These are phyloP conservation scores for Muscina levida DNA, from an alignment of 2,888 invertebrate species.

Conservation along the genomic window DNA sequence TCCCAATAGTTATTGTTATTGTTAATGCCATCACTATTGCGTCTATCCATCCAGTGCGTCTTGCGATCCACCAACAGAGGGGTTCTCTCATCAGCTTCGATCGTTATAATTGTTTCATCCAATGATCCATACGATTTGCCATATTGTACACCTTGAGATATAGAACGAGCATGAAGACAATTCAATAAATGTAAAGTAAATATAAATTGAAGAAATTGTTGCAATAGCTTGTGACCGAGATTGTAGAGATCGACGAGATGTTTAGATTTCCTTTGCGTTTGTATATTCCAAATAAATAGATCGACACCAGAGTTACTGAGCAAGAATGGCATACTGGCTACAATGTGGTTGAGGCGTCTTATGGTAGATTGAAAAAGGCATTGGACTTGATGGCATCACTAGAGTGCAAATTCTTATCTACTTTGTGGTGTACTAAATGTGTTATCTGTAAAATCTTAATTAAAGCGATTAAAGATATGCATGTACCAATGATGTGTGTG, in stretches of 20 bases:
- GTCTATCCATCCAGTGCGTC: neutral
- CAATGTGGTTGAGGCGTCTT: neutral
- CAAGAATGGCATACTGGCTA: conserved; percentile 66
- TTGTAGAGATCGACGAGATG: conserved; percentile 24
- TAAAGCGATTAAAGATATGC: neutral
- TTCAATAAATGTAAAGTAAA: conserved; percentile 53
- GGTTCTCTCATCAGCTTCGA: conserved; percentile 69
- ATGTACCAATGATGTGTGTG: too few species aligned
- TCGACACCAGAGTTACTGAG: conserved; percentile 64
- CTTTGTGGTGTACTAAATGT: too few species aligned
- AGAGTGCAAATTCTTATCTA: conserved; percentile 2
- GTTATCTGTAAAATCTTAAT: too few species aligned
- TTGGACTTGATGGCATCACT: conserved; percentile 5
- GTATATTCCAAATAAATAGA: conserved; percentile 49
- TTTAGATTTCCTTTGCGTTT: conserved; percentile 1
- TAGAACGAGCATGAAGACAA: conserved; percentile 29
- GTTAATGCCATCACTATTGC: conserved; percentile 22
- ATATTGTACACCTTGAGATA: conserved; percentile 58
- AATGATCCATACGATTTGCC: conserved; percentile 44
- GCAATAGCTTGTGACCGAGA: conserved; percentile 7
- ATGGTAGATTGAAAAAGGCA: neutral
- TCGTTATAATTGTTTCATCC: conserved; percentile 63
- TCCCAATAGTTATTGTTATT: conserved; percentile 5
- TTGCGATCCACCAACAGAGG: conserved; percentile 66
- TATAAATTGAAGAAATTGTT: conserved; percentile 47